phyloP scores from a whole-genome alignment of 2,888 invertebrate genomes.

The Cantharis flavilabris region DNA sequence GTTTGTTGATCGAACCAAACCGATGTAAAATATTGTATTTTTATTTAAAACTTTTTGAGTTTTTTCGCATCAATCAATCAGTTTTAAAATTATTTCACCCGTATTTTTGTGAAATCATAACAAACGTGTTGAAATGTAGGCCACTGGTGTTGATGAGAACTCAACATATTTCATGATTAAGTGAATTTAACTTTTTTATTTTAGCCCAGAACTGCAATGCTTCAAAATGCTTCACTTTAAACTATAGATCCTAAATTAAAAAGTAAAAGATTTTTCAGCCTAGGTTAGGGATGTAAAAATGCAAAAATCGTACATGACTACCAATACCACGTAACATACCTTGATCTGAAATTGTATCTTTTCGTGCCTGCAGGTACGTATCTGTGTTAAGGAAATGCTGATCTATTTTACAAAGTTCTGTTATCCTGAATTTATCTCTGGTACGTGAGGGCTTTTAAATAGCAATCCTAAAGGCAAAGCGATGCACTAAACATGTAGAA shows the following conservation, averaged over 20 bases:
- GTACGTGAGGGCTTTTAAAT: slow-evolving; percentile 21
- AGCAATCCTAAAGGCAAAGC: slow-evolving; percentile 5
- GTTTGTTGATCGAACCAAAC: neutral
- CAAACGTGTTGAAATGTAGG: neutral
- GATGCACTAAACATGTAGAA: slow-evolving; percentile 2
- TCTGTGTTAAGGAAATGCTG: slow-evolving; percentile 19
- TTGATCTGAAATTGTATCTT: slow-evolving; percentile 19
- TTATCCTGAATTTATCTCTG: slow-evolving; percentile 23
- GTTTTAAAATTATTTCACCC: neutral
- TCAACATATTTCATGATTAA: neutral
- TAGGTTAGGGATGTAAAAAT: slow-evolving; percentile 1
- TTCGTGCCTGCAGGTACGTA: slow-evolving; percentile 27
- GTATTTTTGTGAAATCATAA: neutral
- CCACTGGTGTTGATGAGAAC: neutral
- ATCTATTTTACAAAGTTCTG: slow-evolving; percentile 26
- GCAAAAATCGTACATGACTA: slow-evolving; percentile 9
- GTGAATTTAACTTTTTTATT: neutral
- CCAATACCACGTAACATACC: slow-evolving; percentile 1
- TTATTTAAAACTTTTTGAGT: neutral
- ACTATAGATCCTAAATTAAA: too few relatives aligned
- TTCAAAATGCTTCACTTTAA: too few relatives aligned
- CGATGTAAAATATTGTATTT: neutral
- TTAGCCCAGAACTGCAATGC: too few relatives aligned
- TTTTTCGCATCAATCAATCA: neutral
- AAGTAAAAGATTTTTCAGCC: too few relatives aligned